Conservation (phyloP, 64 coral and sea anemone genomes). For the Montipora efflorescens region DNA sequence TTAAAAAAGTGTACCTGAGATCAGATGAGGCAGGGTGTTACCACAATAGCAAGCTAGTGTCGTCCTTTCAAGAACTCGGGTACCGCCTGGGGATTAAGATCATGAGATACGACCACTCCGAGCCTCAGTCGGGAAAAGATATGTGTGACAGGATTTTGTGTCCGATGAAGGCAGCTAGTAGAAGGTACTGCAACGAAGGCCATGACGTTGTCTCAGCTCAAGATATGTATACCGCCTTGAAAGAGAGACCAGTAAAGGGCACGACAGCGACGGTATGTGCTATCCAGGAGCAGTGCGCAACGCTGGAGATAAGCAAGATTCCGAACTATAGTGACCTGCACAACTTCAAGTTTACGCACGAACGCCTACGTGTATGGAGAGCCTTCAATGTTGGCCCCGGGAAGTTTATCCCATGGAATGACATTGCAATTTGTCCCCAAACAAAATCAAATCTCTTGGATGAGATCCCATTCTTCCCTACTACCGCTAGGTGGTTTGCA, state of each 20-base stretch:
- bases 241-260: not conserved
- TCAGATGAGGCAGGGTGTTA: constrained; percentile 44
- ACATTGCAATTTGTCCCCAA: not conserved
- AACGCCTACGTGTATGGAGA: constrained; percentile 38
- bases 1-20: not conserved
- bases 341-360: constrained; percentile 13
- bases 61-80: constrained; percentile 19
- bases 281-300: not conserved
- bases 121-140: constrained; percentile 42
- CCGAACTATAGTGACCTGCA: constrained; percentile 16
- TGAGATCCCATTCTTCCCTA: not conserved
- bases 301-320: not conserved
- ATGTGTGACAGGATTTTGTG: constrained; percentile 35
- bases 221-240: too few relatives aligned
- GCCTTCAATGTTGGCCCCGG: constrained; percentile 28
- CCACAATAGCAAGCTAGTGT: constrained; percentile 24
- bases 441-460: not conserved
- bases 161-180: constrained; percentile 32
- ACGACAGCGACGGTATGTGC: constrained; percentile 26
- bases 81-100: not conserved
- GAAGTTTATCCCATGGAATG: constrained; percentile 39
- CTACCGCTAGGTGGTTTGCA: not conserved
- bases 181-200: constrained; percentile 37
- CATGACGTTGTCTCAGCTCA: constrained; percentile 3
- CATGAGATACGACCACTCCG: constrained; percentile 23